phyloP scores from a whole-genome alignment of 64 coral and sea anemone genomes.

The Dendrophyllia cribrosa region DNA sequence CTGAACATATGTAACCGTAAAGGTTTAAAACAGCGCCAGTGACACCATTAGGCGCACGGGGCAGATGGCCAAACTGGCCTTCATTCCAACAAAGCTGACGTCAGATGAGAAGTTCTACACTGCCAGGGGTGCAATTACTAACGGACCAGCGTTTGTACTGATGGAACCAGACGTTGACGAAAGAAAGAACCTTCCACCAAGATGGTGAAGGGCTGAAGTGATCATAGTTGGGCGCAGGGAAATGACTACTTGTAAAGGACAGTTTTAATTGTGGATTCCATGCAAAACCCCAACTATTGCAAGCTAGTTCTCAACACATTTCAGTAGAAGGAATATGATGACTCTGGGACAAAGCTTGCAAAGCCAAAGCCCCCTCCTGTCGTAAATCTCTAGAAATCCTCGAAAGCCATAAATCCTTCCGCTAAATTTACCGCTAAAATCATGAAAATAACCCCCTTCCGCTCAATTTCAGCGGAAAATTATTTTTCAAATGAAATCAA shows the following conservation, averaged over 20 bases:
- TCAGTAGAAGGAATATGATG: too few relatives aligned
- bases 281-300: constrained; percentile 54
- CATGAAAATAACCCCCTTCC: too few relatives aligned
- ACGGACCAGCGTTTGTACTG: neutral
- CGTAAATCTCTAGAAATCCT: too few relatives aligned
- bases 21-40: constrained; percentile 15
- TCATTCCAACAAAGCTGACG: constrained; percentile 15
- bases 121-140: constrained; percentile 10
- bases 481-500: too few relatives aligned
- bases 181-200: constrained; percentile 57
- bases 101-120: constrained; percentile 57
- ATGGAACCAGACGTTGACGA: constrained; percentile 42
- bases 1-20: neutral
- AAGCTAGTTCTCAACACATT: constrained; percentile 40
- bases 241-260: constrained; percentile 37
- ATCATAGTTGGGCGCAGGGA: neutral
- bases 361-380: too few relatives aligned
- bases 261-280: constrained; percentile 39
- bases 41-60: constrained; percentile 34
- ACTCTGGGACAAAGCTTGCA: too few relatives aligned
- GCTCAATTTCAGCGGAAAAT: too few relatives aligned
- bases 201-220: constrained; percentile 41
- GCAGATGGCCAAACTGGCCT: neutral
- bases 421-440: too few relatives aligned
- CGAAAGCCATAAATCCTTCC: too few relatives aligned